Conservation (phyloP, 2,888 invertebrate genomes). For the Drosophila sordidula region DNA sequence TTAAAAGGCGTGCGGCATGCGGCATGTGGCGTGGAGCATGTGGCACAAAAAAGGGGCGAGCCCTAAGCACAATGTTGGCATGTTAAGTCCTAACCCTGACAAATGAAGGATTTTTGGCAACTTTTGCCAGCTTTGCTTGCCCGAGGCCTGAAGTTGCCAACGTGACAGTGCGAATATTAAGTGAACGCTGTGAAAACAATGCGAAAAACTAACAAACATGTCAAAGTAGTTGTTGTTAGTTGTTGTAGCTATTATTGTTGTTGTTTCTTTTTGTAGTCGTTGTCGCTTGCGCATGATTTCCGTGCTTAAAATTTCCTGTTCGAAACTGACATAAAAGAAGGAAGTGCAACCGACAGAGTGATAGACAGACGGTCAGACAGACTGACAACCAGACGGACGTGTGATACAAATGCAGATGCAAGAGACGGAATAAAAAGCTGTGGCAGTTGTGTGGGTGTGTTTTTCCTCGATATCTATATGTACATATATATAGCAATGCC, state of each 20-base stretch:
- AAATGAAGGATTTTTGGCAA: conserved; percentile 23
- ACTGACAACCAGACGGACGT: conserved; percentile 16
- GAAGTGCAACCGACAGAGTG: conserved; percentile 39
- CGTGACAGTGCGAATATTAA: conserved; percentile 42
- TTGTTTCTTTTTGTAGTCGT: conserved; percentile 26
- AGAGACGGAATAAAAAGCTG: conserved; percentile 21
- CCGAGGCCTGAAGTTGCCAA: conserved; percentile 33
- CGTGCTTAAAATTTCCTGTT: conserved; percentile 74
- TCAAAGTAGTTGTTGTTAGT: conserved; percentile 30
- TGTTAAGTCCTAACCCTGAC: conserved; percentile 30
- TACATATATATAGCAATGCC: background rate
- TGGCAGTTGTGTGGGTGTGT: background rate
- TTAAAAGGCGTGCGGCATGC: conserved; percentile 39
- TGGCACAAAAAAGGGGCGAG: conserved; percentile 11
- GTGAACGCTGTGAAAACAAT: conserved; percentile 33
- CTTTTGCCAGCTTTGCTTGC: conserved; percentile 15
- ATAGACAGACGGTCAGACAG: conserved; percentile 20
- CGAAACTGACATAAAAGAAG: conserved; percentile 69
- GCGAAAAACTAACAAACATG: conserved; percentile 53
- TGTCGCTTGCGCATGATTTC: conserved; percentile 69
- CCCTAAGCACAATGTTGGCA: conserved; percentile 31
- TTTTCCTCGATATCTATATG: background rate
- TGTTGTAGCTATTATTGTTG: conserved; percentile 14
- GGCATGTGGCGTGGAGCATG: conserved; percentile 19
- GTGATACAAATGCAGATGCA: conserved; percentile 46